Base-by-base conservation (phyloP, 2,797 vertebrate genomes). In the Helarctos malayanus region DNA sequence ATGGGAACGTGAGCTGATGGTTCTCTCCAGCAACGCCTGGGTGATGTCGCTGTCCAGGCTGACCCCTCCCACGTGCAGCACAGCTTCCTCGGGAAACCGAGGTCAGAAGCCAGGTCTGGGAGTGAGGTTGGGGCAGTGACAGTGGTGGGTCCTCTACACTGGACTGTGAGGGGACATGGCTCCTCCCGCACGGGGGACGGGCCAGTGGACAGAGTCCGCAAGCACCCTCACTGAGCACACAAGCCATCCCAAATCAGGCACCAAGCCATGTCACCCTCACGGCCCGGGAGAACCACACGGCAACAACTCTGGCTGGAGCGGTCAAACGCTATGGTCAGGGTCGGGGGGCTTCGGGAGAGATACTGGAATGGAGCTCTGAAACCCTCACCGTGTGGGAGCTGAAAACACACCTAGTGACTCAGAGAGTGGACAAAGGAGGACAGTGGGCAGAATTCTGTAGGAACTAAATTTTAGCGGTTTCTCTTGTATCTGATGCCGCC, bases 81-180 rank as follows among this genome's bases (percentile, higher is more conserved):
- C 0, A 2, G 4, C 29, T 32, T 41, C 52, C 47, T 23, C 0
- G 38, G 84, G 15, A 35, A 45, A 65, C 25, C 41, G 25, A 85
- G 47, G 49, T 25, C 4, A 2, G 11, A 65, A 35, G 38, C 19
- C 35, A 45, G 49, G 61, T 41, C 47, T 57, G 8, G 32, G 52
- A 27, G 5, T 0, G 0, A 35, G 25, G 25, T 12, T 0, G 0
- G 8, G 47, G 69, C 2, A 2, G 61, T 7, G 54, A 45, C 5
- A 7, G 1, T 16, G n/a, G 41, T 0, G 13, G 15, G 25, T 47
- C 57, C 61, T 84, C 14, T 7, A 4, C 49, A 16, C 7, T 12
- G 7, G 63, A 23, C 45, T 3, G 41, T 25, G 25, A 84, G 27
- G 38, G 57, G 59, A 52, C 15, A 29, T 0, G 9, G 41, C 9